Evolutionary conservation across 2,113 vertebrate species (phyloP).

Genomic region (Sphaerodactylus townsendi): DNA sequence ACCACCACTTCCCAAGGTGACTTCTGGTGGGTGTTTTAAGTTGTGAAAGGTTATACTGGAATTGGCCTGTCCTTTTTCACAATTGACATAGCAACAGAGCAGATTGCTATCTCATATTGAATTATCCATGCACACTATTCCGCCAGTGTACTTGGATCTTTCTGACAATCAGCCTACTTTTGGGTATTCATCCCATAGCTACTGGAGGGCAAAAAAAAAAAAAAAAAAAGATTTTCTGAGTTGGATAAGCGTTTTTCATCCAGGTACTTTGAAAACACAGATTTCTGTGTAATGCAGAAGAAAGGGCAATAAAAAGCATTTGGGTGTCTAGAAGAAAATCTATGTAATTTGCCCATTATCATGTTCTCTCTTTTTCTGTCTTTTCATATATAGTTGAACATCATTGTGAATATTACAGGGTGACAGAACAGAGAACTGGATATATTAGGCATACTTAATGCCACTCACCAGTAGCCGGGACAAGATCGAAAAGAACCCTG

Average conservation of each 20-base stretch:
- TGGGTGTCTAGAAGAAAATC: not conserved
- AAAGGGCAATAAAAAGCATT: not conserved
- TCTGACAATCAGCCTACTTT: not conserved
- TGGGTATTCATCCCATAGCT: not conserved
- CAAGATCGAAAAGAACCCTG: not conserved
- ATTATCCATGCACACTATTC: not conserved
- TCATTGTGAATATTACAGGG: not conserved
- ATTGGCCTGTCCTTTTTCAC: not conserved
- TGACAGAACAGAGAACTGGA: not conserved
- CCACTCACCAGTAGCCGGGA: not conserved
- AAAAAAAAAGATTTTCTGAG: not conserved
- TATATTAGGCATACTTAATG: not conserved
- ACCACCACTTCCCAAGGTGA: not conserved
- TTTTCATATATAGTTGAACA: not conserved
- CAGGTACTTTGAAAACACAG: not conserved
- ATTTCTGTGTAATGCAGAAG: not conserved
- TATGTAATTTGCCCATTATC: not conserved
- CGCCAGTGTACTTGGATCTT: not conserved
- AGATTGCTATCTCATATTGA: not conserved
- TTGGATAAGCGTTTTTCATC: not conserved
- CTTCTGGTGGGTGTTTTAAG: not conserved
- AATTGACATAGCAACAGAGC: not conserved
- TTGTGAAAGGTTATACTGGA: not conserved
- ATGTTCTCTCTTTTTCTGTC: not conserved
- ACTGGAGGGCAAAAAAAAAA: not conserved